These are phyloP conservation scores for Passerina amoena DNA, from an alignment of 2,113 vertebrate species.

Conservation along the genomic window DNA sequence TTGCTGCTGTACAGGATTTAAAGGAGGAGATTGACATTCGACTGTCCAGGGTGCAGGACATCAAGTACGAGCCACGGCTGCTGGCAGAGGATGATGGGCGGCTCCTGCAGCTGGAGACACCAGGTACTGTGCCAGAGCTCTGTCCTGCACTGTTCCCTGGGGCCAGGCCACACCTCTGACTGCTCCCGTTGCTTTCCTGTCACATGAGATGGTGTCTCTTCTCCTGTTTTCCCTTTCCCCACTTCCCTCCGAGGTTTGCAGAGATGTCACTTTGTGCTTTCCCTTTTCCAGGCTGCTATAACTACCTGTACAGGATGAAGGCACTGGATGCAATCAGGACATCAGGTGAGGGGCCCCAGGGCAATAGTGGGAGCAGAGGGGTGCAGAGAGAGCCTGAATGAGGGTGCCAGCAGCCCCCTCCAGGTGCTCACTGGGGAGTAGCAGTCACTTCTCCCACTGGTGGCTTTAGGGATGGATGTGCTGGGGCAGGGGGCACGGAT, in stretches of 20 bases:
- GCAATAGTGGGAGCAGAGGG: background rate
- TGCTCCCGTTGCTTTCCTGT: background rate
- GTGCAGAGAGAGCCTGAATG: background rate
- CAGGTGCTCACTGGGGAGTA: background rate
- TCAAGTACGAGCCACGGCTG: constrained; percentile 89
- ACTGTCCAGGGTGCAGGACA: constrained; percentile 87
- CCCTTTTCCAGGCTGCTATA: constrained; percentile 78
- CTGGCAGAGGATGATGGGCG: constrained; percentile 82
- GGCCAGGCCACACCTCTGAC: fast-evolving
- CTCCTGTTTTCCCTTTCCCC: background rate
- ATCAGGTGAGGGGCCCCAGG: constrained; percentile 34
- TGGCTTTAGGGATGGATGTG: fast-evolving
- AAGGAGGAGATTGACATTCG: constrained; percentile 90
- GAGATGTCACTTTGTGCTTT: background rate
- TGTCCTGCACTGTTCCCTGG: fast-evolving
- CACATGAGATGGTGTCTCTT: background rate
- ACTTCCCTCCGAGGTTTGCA: background rate
- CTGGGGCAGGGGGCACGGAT: background rate
- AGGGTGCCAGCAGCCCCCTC: fast-evolving
- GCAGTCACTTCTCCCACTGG: fast-evolving
- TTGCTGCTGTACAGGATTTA: constrained; percentile 75
- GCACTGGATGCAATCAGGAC: constrained; percentile 90
- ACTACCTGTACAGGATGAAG: constrained; percentile 94
- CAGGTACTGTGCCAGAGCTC: background rate
- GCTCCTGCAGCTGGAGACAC: constrained; percentile 80